Percentiles rank a stretch among this genome's conserved stretches.
Evolutionary conservation across 2,113 vertebrate species (phyloP).

Genomic region (Ovis aries): ARS-UI_Ramb_v3.0 NC_056070.1:6732001-6732500

Average conservation of each 20-base stretch:
- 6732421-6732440: background rate
- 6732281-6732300: background rate
- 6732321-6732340: background rate
- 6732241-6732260: background rate
- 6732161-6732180: background rate
- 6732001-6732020: background rate
- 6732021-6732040: no score
- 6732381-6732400: background rate
- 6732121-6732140: background rate
- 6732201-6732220: background rate
- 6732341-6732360: background rate
- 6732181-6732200: background rate
- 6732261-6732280: background rate
- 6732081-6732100: no score
- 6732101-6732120: background rate
- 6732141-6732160: background rate
- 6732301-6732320: background rate
- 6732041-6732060: no score
- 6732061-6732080: no score
- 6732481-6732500: background rate
- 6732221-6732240: background rate
- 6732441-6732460: background rate
- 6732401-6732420: background rate
- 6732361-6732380: background rate
- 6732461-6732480: background rate